Evolutionary conservation across 2,797 vertebrate genomes (phyloP).

Genomic region (Acanthornis magna): DNA sequence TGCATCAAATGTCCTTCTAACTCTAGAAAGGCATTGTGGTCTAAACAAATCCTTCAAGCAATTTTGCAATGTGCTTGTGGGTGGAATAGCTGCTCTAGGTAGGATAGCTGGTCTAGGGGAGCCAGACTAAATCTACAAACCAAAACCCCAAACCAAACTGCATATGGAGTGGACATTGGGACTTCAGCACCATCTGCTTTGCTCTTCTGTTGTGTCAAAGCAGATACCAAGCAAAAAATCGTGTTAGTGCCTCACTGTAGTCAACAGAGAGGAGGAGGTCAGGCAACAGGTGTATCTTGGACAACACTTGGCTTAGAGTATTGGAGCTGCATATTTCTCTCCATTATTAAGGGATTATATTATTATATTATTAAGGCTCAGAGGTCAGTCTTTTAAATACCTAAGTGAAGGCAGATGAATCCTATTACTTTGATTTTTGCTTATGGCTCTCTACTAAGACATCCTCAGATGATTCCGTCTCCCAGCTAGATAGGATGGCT

Average conservation of each 20-base stretch:
- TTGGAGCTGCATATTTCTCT: background rate
- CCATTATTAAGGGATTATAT: background rate
- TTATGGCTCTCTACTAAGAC: background rate
- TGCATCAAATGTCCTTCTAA: background rate
- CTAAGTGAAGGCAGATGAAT: background rate
- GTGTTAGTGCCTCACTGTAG: background rate
- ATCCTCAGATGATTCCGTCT: background rate
- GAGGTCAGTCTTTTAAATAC: background rate
- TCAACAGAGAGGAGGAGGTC: background rate
- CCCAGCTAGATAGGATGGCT: background rate
- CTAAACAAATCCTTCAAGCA: background rate
- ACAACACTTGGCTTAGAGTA: background rate
- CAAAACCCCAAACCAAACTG: background rate
- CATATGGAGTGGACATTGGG: background rate
- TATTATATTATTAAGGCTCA: background rate
- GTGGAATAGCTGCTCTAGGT: background rate
- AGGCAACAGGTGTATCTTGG: background rate
- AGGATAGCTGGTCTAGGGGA: background rate
- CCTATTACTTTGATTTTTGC: background rate
- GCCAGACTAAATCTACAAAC: background rate
- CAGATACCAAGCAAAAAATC: background rate
- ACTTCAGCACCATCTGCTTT: background rate
- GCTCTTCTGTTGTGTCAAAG: background rate
- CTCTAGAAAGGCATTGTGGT: background rate
- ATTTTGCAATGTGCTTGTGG: background rate